Evolutionary conservation across 2,113 vertebrate genomes (phyloP).

Genomic region (Hyaena hyaena): DNA sequence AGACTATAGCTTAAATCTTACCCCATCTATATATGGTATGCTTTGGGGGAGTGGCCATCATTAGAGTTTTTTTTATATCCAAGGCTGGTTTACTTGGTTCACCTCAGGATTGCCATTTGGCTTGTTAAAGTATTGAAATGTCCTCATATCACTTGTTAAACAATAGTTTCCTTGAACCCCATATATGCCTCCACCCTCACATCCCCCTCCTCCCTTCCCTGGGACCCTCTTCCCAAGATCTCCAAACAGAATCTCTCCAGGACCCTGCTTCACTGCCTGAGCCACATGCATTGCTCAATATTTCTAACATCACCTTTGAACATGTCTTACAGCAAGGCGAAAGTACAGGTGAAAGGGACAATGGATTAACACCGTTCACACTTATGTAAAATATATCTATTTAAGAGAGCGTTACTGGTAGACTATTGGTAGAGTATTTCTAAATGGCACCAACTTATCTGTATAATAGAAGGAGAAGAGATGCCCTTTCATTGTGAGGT

Average conservation of each 20-base stretch:
- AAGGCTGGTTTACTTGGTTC: background rate
- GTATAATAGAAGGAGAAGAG: slow-evolving; percentile 58
- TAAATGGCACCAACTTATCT: background rate
- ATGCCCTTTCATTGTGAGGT: slow-evolving; percentile 66
- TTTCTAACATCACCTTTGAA: background rate
- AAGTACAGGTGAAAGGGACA: background rate
- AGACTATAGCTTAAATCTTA: background rate
- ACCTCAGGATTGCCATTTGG: background rate
- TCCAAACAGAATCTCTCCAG: background rate
- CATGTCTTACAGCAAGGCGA: background rate
- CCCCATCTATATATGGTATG: background rate
- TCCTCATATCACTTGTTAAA: background rate
- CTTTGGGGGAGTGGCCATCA: background rate
- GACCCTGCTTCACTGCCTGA: background rate
- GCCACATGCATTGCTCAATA: background rate
- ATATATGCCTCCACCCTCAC: background rate
- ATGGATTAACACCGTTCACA: background rate
- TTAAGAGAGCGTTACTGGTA: background rate
- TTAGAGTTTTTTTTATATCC: background rate
- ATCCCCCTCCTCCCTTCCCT: background rate
- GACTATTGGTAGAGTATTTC: background rate
- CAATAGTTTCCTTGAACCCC: background rate
- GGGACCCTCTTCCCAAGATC: background rate
- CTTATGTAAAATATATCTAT: background rate
- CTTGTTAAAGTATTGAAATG: background rate